Percentiles rank a stretch among this genome's conserved stretches.
These are phyloP conservation scores for Pseudotriccus pelzelni DNA, from an alignment of 2,797 vertebrate species.

Conservation along the genomic window DNA sequence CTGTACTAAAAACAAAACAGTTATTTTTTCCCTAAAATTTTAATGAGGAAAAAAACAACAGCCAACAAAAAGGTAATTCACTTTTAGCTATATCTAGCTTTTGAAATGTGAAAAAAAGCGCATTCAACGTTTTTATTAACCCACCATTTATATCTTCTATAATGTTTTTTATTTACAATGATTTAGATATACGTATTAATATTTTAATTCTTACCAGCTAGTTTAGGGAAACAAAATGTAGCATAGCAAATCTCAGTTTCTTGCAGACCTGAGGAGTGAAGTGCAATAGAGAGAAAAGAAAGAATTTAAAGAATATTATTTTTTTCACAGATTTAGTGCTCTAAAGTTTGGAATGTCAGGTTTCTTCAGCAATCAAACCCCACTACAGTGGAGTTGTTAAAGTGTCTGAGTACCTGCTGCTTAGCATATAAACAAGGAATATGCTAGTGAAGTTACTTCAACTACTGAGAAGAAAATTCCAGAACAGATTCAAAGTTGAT, in stretches of 20 bases:
- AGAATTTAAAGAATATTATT: background rate
- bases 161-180: background rate
- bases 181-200: background rate
- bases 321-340: background rate
- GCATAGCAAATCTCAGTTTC: background rate
- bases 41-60: background rate
- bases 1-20: background rate
- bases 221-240: background rate
- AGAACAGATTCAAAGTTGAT: background rate
- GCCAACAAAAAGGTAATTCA: background rate
- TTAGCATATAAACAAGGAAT: background rate
- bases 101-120: background rate
- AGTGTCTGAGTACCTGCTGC: background rate
- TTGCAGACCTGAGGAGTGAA: background rate
- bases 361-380: background rate
- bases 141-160: background rate
- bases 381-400: background rate
- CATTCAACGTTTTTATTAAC: background rate
- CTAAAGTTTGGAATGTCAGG: background rate
- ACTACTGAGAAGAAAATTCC: background rate
- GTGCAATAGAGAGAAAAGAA: background rate
- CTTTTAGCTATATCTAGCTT: background rate
- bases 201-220: background rate
- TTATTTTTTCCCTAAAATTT: background rate
- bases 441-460: background rate